A percentile compares a stretch with the other conserved stretches of the same genome.
These are phyloP conservation scores for Microtus ochrogaster DNA, from an alignment of 2,113 vertebrate genomes.

Conservation along the genomic window DNA sequence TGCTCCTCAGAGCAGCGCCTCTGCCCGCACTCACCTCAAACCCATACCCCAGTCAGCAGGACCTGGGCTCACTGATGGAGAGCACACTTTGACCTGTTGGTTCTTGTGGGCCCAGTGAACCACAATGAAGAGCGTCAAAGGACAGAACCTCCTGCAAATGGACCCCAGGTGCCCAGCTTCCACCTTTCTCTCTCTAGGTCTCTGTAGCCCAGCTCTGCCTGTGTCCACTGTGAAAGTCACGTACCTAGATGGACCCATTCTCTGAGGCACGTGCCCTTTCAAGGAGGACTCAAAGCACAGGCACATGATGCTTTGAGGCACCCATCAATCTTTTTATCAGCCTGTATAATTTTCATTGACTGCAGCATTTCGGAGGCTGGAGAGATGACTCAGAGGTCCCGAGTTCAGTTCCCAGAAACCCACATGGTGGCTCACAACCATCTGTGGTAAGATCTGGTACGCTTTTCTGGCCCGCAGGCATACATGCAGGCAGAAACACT, in stretches of 20 bases:
- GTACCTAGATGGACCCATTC: neutral
- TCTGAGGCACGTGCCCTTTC: neutral
- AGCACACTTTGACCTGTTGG: neutral
- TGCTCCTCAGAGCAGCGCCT: too few species aligned
- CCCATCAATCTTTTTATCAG: neutral
- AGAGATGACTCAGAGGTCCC: too few species aligned
- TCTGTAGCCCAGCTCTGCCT: neutral
- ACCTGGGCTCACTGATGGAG: neutral
- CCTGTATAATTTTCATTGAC: neutral
- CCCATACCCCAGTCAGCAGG: too few species aligned
- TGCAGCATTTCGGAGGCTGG: neutral
- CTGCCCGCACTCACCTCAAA: neutral
- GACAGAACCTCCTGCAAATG: neutral
- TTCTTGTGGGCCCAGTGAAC: neutral
- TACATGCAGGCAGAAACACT: too few species aligned
- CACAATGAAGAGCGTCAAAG: neutral
- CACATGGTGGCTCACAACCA: too few species aligned
- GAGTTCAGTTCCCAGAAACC: too few species aligned
- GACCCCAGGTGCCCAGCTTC: neutral
- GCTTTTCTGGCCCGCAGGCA: too few species aligned
- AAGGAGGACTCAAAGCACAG: neutral
- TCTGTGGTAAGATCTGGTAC: too few species aligned
- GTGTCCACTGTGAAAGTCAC: too few species aligned
- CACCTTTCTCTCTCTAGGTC: neutral
- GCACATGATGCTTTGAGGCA: neutral